Evolutionary conservation across 1,140 invertebrate species (phyloP).

Genomic region (Phenacoccus solenopsis): DNA sequence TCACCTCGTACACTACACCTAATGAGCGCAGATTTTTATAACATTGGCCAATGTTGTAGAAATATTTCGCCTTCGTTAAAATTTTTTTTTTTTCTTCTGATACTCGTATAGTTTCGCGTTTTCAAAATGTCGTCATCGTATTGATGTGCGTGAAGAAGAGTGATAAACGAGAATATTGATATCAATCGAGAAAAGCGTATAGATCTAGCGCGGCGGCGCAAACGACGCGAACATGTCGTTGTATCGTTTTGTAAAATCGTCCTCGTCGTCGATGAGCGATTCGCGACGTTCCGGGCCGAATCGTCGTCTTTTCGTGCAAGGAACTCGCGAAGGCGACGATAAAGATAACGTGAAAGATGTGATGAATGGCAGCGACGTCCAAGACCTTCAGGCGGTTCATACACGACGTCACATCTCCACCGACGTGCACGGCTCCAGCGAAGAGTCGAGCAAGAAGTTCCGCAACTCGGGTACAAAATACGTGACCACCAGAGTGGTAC

Average conservation of each 20-base stretch:
- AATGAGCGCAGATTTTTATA: too few species aligned
- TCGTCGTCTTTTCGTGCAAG: slow-evolving; percentile 63
- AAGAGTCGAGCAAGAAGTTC: slow-evolving; percentile 67
- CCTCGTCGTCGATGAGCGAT: slow-evolving; percentile 30
- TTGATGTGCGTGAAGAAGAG: too few species aligned
- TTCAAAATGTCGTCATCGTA: too few species aligned
- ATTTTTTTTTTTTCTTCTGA: too few species aligned
- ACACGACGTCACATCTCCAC: slow-evolving; percentile 69
- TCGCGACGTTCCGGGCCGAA: slow-evolving; percentile 4
- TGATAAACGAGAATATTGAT: too few species aligned
- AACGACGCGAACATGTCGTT: slow-evolving; percentile 38
- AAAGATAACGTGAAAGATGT: slow-evolving; percentile 37
- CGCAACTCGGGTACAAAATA: slow-evolving; percentile 56
- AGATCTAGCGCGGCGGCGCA: too few species aligned
- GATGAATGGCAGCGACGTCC: slow-evolving; percentile 30
- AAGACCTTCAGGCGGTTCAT: slow-evolving; percentile 57
- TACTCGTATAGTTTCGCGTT: too few species aligned
- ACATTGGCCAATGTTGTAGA: too few species aligned
- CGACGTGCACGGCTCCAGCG: slow-evolving; percentile 65
- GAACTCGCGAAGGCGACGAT: slow-evolving; percentile 51
- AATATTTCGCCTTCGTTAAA: too few species aligned
- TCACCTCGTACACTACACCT: too few species aligned
- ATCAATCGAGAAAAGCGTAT: too few species aligned
- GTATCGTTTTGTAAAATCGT: slow-evolving; percentile 58
- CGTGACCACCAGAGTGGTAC: slow-evolving; percentile 73